phyloP scores from a whole-genome alignment of 2,888 invertebrate genomes.

The Drosophila quasianomalipes region DNA sequence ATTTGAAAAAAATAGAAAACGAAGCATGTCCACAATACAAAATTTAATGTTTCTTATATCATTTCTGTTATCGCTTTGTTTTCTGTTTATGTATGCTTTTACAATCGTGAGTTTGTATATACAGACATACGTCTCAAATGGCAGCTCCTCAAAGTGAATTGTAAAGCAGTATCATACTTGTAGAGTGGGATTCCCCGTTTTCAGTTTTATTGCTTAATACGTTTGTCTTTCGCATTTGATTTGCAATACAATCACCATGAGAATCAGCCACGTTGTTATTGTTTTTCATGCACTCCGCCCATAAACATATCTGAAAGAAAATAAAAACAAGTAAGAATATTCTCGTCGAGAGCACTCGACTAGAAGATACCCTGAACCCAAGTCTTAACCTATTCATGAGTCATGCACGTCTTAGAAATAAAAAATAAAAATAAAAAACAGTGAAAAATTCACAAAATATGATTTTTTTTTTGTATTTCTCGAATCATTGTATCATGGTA shows the following conservation, averaged over 20 bases:
- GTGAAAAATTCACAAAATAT: background rate
- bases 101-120: background rate
- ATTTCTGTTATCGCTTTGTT: background rate
- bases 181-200: background rate
- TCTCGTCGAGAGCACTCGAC: background rate
- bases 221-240: constrained; percentile 22
- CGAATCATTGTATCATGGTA: background rate
- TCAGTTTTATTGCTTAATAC: constrained; percentile 34
- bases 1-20: background rate
- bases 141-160: constrained; percentile 24
- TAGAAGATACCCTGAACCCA: background rate
- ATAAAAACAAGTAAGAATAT: background rate
- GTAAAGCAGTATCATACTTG: constrained; percentile 7
- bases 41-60: background rate
- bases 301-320: background rate
- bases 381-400: background rate
- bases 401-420: background rate
- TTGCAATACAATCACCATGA: constrained; percentile 26
- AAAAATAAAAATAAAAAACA: background rate
- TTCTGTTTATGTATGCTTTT: background rate
- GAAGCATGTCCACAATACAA: background rate
- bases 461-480: background rate
- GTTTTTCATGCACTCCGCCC: background rate
- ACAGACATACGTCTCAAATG: constrained; percentile 2
- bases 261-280: constrained; percentile 10